Evolutionary conservation across 2,888 invertebrate genomes (phyloP).

Genomic region (Andrena praecox): DNA sequence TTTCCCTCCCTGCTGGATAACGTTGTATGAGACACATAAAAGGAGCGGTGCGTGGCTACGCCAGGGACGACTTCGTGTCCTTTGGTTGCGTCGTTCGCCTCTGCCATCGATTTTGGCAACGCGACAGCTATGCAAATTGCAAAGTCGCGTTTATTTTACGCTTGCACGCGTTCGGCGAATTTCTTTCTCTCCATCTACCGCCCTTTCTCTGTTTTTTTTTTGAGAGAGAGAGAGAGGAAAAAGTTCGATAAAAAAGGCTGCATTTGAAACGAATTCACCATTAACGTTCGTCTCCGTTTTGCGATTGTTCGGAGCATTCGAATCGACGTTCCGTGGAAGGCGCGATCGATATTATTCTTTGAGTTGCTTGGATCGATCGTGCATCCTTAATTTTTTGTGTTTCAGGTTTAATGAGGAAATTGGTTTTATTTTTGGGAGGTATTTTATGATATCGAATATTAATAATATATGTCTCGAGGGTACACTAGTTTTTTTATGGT

Average conservation of each 20-base stretch:
- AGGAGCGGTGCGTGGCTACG: constrained; percentile 52
- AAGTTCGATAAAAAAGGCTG: not conserved
- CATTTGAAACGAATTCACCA: not conserved
- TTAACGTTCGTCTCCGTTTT: not conserved
- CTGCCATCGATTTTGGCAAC: constrained; percentile 56
- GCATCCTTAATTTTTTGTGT: not conserved
- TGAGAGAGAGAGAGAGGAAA: not conserved
- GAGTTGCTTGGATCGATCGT: not conserved
- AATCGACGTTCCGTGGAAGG: not conserved
- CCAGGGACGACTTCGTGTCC: constrained; percentile 40
- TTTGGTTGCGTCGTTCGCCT: constrained; percentile 21
- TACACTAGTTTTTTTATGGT: no score
- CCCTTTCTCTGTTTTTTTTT: not conserved
- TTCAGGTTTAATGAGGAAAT: not conserved
- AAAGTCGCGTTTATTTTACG: constrained; percentile 36
- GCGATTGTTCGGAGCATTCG: not conserved
- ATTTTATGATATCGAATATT: not conserved
- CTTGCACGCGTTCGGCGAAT: constrained; percentile 19
- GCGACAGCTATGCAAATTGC: constrained; percentile 56
- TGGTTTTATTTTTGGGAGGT: not conserved
- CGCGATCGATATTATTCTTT: not conserved
- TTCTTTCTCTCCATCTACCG: not conserved
- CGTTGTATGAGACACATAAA: constrained; percentile 59
- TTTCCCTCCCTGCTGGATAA: constrained; percentile 17
- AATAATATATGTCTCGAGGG: no score